Percentiles rank a stretch among this genome's conserved stretches.
Conservation (phyloP, 53 echinoderm and acorn worm species). For the Pentamera pediparva region DNA sequence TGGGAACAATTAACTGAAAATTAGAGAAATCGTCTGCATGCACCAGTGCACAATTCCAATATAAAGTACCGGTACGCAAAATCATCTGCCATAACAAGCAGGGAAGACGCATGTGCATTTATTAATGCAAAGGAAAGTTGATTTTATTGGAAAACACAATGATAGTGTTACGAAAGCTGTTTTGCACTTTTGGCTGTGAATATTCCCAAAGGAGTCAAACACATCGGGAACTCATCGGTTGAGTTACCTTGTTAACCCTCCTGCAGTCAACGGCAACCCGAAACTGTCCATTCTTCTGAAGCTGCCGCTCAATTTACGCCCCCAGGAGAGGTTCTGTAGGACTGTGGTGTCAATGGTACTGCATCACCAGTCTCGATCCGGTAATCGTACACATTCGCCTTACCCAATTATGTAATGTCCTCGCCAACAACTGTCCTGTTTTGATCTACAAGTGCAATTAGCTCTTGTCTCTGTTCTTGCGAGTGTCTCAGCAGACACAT, state of each 20-base stretch:
- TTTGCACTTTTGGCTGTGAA: constrained; percentile 17
- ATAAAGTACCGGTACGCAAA: constrained; percentile 21
- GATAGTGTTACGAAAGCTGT: constrained; percentile 45
- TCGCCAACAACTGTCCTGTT: constrained; percentile 31
- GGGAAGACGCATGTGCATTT: constrained; percentile 13
- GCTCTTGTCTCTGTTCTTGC: background rate
- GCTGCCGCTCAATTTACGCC: constrained; percentile 23
- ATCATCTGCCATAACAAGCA: constrained; percentile 33
- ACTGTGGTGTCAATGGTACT: constrained; percentile 28
- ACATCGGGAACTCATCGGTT: constrained; percentile 48
- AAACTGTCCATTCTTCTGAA: constrained; percentile 15
- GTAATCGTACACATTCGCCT: constrained; percentile 20
- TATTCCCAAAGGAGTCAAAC: constrained; percentile 47
- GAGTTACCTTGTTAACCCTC: constrained; percentile 29
- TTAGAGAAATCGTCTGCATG: constrained; percentile 37
- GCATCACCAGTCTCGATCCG: constrained; percentile 42
- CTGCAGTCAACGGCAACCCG: constrained; percentile 42
- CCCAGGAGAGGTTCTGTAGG: constrained; percentile 47
- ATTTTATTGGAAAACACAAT: constrained; percentile 42
- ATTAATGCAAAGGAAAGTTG: constrained; percentile 34
- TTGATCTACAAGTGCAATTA: background rate
- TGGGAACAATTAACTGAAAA: background rate
- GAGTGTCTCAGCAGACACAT: background rate
- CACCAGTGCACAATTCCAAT: constrained; percentile 32
- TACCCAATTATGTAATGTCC: constrained; percentile 34